Conservation (phyloP, 1,140 invertebrate genomes). For the Drosophila ananassae region DNA sequence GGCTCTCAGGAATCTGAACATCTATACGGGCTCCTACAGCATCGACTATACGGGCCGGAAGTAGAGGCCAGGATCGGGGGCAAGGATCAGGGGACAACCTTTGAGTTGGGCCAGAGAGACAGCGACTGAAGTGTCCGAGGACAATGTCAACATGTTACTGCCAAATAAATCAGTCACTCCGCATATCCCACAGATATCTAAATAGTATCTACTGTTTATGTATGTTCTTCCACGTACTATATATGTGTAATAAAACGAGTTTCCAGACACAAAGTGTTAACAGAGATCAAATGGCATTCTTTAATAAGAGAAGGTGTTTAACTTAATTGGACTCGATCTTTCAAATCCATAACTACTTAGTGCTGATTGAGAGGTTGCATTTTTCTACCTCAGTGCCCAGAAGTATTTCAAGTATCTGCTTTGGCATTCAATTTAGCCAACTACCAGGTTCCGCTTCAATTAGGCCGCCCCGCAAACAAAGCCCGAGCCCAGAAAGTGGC, state of each 20-base stretch:
- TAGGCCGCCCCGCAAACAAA: slow-evolving; percentile 32
- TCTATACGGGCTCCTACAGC: slow-evolving; percentile 81
- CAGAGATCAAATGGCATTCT: slow-evolving; percentile 14
- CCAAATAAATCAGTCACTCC: slow-evolving; percentile 77
- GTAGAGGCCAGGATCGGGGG: slow-evolving; percentile 32
- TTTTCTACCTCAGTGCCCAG: slow-evolving; percentile 7
- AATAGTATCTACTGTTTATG: slow-evolving; percentile 31
- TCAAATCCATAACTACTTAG: not conserved
- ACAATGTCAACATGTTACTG: slow-evolving; percentile 70
- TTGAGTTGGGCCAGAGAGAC: slow-evolving; percentile 55
- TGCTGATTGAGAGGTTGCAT: not conserved
- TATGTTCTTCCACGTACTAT: slow-evolving; percentile 46
- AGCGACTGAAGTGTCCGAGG: slow-evolving; percentile 71
- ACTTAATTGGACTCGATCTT: not conserved
- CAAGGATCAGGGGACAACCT: slow-evolving; percentile 5
- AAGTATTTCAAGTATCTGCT: slow-evolving; percentile 46
- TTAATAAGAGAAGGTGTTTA: not conserved
- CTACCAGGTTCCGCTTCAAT: slow-evolving; percentile 68
- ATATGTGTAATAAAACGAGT: slow-evolving; percentile 53
- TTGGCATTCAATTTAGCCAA: slow-evolving; percentile 40
- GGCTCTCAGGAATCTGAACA: slow-evolving; percentile 71
- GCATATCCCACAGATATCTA: slow-evolving; percentile 43
- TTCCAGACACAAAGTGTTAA: slow-evolving; percentile 37
- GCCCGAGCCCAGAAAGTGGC: slow-evolving; percentile 38
- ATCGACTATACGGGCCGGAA: slow-evolving; percentile 82